Conservation (phyloP, 1,140 invertebrate genomes). For the Notospermus geniculatus region DNA sequence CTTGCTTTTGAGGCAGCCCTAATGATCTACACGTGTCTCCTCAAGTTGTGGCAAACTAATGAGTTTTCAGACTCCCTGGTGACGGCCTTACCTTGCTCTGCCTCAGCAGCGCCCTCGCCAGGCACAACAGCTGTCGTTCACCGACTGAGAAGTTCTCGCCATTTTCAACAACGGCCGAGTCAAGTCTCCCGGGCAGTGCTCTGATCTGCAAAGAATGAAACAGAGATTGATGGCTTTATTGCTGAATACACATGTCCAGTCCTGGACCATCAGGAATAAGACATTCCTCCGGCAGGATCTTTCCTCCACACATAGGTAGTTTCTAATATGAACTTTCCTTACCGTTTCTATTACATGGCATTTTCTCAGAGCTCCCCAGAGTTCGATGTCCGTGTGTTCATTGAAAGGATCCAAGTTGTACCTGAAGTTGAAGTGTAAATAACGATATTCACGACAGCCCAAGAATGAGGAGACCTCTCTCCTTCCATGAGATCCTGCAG, state of each 20-base stretch:
- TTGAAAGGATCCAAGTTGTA: conserved; percentile 68
- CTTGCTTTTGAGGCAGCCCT: neutral
- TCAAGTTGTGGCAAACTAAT: neutral
- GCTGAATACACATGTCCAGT: too few relatives aligned
- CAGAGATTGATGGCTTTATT: too few relatives aligned
- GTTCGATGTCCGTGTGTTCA: conserved; percentile 59
- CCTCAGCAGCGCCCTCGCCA: conserved; percentile 55
- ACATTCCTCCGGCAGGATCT: too few relatives aligned
- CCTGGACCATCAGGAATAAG: too few relatives aligned
- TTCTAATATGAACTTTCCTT: too few relatives aligned
- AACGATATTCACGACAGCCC: neutral
- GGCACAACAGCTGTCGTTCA: conserved; percentile 55
- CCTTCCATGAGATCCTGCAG: too few relatives aligned
- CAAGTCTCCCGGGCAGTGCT: conserved; percentile 53
- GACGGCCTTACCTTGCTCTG: conserved; percentile 49
- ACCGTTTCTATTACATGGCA: conserved; percentile 63
- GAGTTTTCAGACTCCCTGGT: neutral
- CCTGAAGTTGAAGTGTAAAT: conserved; percentile 23
- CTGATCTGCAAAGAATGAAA: conserved; percentile 37
- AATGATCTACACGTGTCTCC: neutral
- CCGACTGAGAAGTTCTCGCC: conserved; percentile 63
- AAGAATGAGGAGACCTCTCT: too few relatives aligned
- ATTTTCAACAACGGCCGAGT: conserved; percentile 57
- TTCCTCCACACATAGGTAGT: too few relatives aligned
- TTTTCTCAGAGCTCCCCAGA: conserved; percentile 66